Evolutionary conservation across 2,888 invertebrate genomes (phyloP), one percentile per base, ranked within the genome.

Genomic region (Drosophila birchii): DNA sequence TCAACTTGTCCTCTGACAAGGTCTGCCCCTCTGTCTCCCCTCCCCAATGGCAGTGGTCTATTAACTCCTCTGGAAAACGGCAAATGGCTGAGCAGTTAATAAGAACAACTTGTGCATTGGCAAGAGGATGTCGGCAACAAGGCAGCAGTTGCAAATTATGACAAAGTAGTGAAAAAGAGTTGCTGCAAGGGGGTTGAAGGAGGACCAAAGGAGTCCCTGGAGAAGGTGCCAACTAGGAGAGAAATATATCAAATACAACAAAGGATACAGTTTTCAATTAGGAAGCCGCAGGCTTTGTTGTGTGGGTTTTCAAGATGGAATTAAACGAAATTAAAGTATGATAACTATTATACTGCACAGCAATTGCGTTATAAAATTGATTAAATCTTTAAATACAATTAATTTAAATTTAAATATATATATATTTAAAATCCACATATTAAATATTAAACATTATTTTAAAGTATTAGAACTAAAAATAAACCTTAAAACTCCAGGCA

Each of bases 81-180:
- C 58, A 82, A 83, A 75, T 77, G 78, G 79, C 74, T 76, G 71
- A 78, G 73, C 88, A 86, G 88, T 88, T 86, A 86, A 86, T 84
- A 87, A 79, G 85, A 79, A 80, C 77, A 66, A 78, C 74, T 73
- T 66, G 75, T 81, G 79, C 43, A 70, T 58, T 54, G 18, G 20
- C 23, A 18, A 45, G 68, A n/a, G 54, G 18, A 34, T 38, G 51
- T 34, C 18, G 26, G 70, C 43, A 64, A 75, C 79, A 68, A 64
- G 80, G 81, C 79, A 83, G 77, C 85, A 86, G 75, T 86, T 84
- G 84, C 82, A 86, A 84, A 86, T 84, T 78, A 86, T 84, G 86
- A 83, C 81, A 86, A 82, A 86, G 68, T 73, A 73, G 77, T 61
- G 69, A 55, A 67, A 69, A 74, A 59, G 73, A 67, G 55, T 67